Base-by-base conservation (phyloP, 2,888 invertebrate genomes). In the Drosophila kambysellisi region DNA sequence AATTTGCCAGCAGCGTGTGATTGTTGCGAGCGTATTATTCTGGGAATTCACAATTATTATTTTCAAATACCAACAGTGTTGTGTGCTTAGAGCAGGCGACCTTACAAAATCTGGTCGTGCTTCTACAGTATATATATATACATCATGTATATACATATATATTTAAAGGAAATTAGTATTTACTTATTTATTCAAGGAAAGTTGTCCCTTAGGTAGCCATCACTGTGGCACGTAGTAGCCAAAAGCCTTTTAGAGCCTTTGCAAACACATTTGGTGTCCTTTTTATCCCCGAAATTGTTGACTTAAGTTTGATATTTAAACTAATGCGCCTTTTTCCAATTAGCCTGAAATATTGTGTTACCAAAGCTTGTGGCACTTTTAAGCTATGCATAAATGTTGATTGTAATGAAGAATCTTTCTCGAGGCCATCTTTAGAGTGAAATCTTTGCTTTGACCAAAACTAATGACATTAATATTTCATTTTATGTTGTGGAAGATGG, bases 221-320 rank as follows among this genome's bases (percentile, higher is more conserved):
- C 12, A 43, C 9, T 67, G 30, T 52, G 12, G 1, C 5, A 20
- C 17, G 2, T 2, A 8, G 11, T 2, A 20, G n/a, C 15, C n/a
- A 8, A 15, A 25, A 20, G 8, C 17, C 15, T 70, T 58, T 30
- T n/a, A 46, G 37, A 11, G 46, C 30, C 62, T 70, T 33, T 33
- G 29, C 50, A 70, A 70, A 60, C 25, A 71, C 3, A 41, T 62
- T 72, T 20, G 11, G 9, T 5, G 29, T 11, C 11, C 3, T 32
- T 25, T 41, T 41, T 51, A 6, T 41, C 1, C 12, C 11, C n/a
- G 1, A 20, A 39, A 20, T 17, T 52, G 35, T 48, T 73, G 37
- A 41, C 48, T 29, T 33, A 52, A 71, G 66, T 77, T 63, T 81
- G 78, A 79, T 83, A 77, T 81, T 79, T 77, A 58, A 39, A 32